Evolutionary conservation across 2,797 vertebrate species (phyloP).

Genomic region (Micromesistius poutassou): DNA sequence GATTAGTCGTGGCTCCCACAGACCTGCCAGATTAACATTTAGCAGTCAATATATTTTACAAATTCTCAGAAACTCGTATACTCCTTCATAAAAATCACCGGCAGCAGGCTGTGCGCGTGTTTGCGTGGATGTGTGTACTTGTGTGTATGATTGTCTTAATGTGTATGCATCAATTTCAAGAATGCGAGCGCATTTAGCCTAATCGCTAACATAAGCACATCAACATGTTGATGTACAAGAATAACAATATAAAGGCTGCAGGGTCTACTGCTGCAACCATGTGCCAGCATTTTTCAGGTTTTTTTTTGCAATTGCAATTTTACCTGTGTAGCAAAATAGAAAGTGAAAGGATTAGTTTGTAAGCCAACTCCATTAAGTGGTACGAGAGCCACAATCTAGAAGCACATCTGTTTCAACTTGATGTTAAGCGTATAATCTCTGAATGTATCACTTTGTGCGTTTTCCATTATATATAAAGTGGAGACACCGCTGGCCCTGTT

Average conservation of each 20-base stretch:
- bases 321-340: neutral
- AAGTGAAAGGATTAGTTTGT: neutral
- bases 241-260: neutral
- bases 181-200: neutral
- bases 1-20: no score
- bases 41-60: neutral
- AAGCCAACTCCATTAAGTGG: neutral
- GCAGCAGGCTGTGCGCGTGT: neutral
- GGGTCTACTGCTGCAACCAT: no score
- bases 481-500: no score
- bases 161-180: neutral
- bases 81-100: neutral
- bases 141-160: slow-evolving; percentile 8
- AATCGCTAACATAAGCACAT: neutral
- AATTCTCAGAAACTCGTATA: neutral
- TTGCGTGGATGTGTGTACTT: slow-evolving; percentile 7
- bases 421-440: neutral
- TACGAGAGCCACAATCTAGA: neutral
- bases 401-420: neutral
- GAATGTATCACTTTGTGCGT: neutral
- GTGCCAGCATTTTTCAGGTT: no score
- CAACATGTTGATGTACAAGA: neutral
- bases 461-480: neutral
- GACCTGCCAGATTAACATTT: neutral
- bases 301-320: no score